phyloP scores from a whole-genome alignment of 23 tunicate species.

The Ascidia mentula region DNA sequence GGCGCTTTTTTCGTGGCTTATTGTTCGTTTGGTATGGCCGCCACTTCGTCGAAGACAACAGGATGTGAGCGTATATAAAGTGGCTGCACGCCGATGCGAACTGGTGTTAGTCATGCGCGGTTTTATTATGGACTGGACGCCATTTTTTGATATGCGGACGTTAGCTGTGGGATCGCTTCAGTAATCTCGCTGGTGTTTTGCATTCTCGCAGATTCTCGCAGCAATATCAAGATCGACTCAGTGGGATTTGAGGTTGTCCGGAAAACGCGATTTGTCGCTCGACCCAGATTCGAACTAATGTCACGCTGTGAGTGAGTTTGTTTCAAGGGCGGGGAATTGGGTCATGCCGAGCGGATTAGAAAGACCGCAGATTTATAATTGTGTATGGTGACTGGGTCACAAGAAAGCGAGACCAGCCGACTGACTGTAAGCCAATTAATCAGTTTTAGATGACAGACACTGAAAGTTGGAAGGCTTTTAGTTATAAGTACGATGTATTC shows the following conservation, averaged over 20 bases:
- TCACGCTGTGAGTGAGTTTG: background rate
- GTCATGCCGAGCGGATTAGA: background rate
- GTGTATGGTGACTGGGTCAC: too few species aligned
- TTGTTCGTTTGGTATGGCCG: background rate
- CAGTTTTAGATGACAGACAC: background rate
- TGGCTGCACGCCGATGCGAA: background rate
- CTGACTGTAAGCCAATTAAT: background rate
- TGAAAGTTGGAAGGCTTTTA: background rate
- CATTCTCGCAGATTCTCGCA: too few species aligned
- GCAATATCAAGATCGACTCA: too few species aligned
- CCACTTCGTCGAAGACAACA: constrained; percentile 6
- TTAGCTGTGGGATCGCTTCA: background rate
- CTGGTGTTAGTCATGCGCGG: background rate
- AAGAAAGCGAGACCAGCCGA: background rate
- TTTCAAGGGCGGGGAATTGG: background rate
- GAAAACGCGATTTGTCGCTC: constrained; percentile 6
- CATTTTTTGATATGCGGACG: background rate
- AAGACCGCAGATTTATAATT: background rate
- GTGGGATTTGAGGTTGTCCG: too few species aligned
- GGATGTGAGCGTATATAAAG: constrained; percentile 7
- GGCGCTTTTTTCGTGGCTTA: background rate
- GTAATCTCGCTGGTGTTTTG: too few species aligned
- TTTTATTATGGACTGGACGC: background rate
- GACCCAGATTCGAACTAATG: background rate
- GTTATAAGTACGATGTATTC: background rate